These are phyloP conservation scores for Hydroisotoma schaefferi DNA, from an alignment of 2,888 invertebrate genomes.

Conservation along the genomic window DNA sequence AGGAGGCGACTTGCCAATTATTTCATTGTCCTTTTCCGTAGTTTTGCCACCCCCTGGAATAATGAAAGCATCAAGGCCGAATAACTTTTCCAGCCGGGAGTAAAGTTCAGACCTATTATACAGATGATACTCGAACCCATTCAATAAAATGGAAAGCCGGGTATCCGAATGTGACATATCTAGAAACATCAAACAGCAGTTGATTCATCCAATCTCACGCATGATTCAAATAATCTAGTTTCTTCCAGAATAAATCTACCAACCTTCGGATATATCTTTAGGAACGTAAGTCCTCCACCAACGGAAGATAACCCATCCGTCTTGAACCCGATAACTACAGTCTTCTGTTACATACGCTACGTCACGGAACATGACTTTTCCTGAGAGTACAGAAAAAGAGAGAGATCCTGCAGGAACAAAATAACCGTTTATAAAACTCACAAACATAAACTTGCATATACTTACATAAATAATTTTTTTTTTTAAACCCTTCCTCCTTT, in stretches of 20 bases:
- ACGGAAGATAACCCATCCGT: slow-evolving; percentile 94
- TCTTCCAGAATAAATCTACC: neutral
- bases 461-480: neutral
- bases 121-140: slow-evolving; percentile 91
- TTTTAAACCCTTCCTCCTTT: too few species aligned
- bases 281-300: slow-evolving; percentile 97
- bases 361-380: slow-evolving; percentile 97
- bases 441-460: neutral
- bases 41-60: slow-evolving; percentile 58
- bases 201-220: slow-evolving; percentile 5
- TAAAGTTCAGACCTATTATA: slow-evolving; percentile 90
- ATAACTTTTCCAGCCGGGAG: slow-evolving; percentile 77
- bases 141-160: slow-evolving; percentile 80
- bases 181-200: too few species aligned
- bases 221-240: neutral
- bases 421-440: neutral
- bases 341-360: slow-evolving; percentile 91
- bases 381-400: slow-evolving; percentile 90
- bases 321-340: slow-evolving; percentile 86
- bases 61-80: slow-evolving; percentile 76
- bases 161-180: slow-evolving; percentile 95
- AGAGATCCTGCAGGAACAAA: slow-evolving; percentile 70
- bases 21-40: slow-evolving; percentile 50
- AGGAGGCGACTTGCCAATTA: slow-evolving; percentile 53
- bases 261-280: slow-evolving; percentile 91